Evolutionary conservation across 35 echinoderm and acorn worm genomes (phyloP).

Genomic region (Nesometra sesokonis): DNA sequence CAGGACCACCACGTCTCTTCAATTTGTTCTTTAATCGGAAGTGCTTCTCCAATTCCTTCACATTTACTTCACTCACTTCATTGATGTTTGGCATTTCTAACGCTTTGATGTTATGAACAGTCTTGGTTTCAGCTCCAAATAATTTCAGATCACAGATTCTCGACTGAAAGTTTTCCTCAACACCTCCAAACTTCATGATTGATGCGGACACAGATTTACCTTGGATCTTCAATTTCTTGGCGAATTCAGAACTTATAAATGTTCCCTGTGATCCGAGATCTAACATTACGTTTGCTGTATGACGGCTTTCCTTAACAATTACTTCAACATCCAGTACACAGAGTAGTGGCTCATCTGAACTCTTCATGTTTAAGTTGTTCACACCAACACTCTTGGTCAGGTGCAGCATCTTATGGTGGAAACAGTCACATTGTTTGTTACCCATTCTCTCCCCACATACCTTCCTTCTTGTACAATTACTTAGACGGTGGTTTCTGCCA

Average conservation of each 20-base stretch:
- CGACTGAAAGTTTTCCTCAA: slow-evolving; percentile 8
- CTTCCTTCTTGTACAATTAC: slow-evolving; percentile 16
- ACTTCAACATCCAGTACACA: slow-evolving; percentile 25
- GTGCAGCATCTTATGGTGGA: slow-evolving; percentile 19
- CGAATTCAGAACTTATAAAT: slow-evolving; percentile 8
- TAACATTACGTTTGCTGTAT: slow-evolving; percentile 13
- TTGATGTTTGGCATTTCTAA: slow-evolving; percentile 7
- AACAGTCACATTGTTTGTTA: not conserved
- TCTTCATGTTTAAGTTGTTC: not conserved
- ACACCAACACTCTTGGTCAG: not conserved
- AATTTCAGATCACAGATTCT: not conserved
- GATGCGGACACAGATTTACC: slow-evolving; percentile 4
- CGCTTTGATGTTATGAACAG: slow-evolving; percentile 8
- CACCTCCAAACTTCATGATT: slow-evolving; percentile 5
- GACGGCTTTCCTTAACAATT: not conserved
- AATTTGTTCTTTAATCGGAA: not conserved
- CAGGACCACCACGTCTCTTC: slow-evolving; percentile 2
- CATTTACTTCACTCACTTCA: not conserved
- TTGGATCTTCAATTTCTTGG: not conserved
- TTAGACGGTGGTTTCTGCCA: slow-evolving; percentile 20
- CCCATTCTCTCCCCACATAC: slow-evolving; percentile 18
- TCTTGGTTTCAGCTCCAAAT: not conserved
- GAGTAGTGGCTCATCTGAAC: slow-evolving; percentile 9
- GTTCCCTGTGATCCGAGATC: slow-evolving; percentile 23
- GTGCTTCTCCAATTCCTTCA: not conserved